Evolutionary conservation across 2,888 invertebrate species (phyloP), one percentile per base, ranked within the genome.

Genomic region (Sarcophaga carnaria): DNA sequence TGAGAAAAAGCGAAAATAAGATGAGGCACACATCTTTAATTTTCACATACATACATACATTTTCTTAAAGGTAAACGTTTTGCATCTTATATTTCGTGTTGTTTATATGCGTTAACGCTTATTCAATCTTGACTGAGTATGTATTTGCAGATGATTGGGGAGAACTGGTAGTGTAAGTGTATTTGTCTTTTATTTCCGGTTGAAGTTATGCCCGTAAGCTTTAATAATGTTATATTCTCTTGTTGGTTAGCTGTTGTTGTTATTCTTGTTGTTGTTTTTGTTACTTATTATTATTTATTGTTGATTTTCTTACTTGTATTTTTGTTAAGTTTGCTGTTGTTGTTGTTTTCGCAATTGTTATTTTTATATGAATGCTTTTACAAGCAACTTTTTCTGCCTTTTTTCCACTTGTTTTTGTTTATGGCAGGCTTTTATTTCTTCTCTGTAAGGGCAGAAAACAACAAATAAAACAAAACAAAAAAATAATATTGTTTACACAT

Each of bases 141-240:
- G 27, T 45, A 25, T 11, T 14, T 76, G 54, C 4, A 59, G 54
- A 8, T 22, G 22, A 64, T 82, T 4, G 17, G 54, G 17, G 14
- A 49, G 22, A 54, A 37, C 37, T 37, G 37, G 8, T 37, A 45
- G 62, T 75, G 81, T 78, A 82, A 67, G 78, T 79, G 54, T 86
- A 45, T 76, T 83, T 80, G 82, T 75, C 79, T 72, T 80, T 80
- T 37, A 37, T 82, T 86, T 86, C 82, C 86, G 86, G 82, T 86
- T 79, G 86, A 83, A 86, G 71, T 71, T 49, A 80, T 86, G 86
- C 80, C 86, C 70, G 45, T 70, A 54, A 83, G 86, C 74, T 78
- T 86, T 83, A 86, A 86, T 83, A 78, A 80, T 83, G 74, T 80
- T 69, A 25, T 76, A 67, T 62, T 66, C 59, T 82, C 20, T 54